Evolutionary conservation across 2,888 invertebrate species (phyloP), one percentile per base, ranked within the genome.

Genomic region (Scaptomyza caliginosa): DNA sequence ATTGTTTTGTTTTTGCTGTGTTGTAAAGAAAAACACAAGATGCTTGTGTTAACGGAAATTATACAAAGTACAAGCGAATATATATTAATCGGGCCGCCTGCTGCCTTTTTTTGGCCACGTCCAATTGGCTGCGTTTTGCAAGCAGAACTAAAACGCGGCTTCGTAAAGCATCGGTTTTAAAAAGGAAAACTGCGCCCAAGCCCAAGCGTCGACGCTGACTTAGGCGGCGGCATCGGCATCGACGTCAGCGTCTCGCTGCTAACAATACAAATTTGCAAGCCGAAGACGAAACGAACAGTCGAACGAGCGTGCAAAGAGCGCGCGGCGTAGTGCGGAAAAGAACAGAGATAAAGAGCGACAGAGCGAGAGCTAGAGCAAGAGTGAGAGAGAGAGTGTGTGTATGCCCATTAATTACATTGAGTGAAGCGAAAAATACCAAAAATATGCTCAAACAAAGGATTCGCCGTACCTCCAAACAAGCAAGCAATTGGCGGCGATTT

Each of bases 101-200:
- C 3, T 54, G 36, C 38, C 17, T 40, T 59, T 45, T 58, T 40
- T 51, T 34, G 66, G 64, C 49, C 74, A 84, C 86, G 74, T 81
- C 89, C 87, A 88, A 74, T 81, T 89, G 82, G 74, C 77, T 88
- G 76, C 84, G 86, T 74, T 81, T 86, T 76, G 76, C 88, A 79
- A 88, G 88, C 84, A 90, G 87, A 90, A 90, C 89, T 90, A 85
- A 89, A 80, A 59, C 77, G 69, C 77, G 71, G 67, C 81, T 74
- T 52, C 67, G 65, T 74, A 73, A 59, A 32, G 34, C 74, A 50
- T 38, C 67, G 74, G 65, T 68, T 74, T 81, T 84, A 66, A 81
- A 86, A 81, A 77, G 86, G 76, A 77, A 82, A 85, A 57, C 39
- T 67, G 64, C 59, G 70, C 81, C 70, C 74, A 67, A 66, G 68